These are phyloP conservation scores for Sturnira hondurensis DNA, from an alignment of 2,113 vertebrate genomes.

Conservation along the genomic window DNA sequence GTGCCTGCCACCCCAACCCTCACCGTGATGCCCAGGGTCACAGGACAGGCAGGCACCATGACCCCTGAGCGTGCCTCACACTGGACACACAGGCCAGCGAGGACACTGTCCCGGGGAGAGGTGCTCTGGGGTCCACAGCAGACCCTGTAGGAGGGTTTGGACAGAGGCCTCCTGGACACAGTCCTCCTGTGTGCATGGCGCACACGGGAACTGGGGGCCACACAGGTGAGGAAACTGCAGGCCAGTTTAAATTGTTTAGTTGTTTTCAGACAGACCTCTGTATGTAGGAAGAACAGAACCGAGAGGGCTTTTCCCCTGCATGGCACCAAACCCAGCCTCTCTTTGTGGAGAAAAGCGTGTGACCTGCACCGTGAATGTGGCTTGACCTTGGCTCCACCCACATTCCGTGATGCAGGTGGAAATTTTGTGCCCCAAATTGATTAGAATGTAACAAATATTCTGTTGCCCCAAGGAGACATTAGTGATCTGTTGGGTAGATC, in stretches of 20 bases:
- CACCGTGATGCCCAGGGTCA: no score
- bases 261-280: not conserved
- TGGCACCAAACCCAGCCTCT: not conserved
- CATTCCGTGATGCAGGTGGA: not conserved
- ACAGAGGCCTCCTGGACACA: not conserved
- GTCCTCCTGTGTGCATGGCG: not conserved
- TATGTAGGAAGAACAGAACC: not conserved
- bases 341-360: not conserved
- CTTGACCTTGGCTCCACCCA: not conserved
- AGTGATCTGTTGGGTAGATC: not conserved
- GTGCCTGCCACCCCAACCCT: no score
- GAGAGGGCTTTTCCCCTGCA: not conserved
- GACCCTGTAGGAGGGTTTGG: not conserved
- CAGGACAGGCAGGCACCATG: no score
- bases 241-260: fast-evolving
- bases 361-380: fast-evolving
- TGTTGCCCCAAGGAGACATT: not conserved
- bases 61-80: no score
- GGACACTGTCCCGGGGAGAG: not conserved
- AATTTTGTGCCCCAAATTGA: not conserved
- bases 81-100: no score
- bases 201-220: not conserved
- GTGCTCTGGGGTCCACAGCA: fast-evolving
- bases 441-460: not conserved
- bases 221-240: not conserved